Evolutionary conservation across 2,797 vertebrate genomes (phyloP).

Genomic region (Odontamblyopus rebecca): DNA sequence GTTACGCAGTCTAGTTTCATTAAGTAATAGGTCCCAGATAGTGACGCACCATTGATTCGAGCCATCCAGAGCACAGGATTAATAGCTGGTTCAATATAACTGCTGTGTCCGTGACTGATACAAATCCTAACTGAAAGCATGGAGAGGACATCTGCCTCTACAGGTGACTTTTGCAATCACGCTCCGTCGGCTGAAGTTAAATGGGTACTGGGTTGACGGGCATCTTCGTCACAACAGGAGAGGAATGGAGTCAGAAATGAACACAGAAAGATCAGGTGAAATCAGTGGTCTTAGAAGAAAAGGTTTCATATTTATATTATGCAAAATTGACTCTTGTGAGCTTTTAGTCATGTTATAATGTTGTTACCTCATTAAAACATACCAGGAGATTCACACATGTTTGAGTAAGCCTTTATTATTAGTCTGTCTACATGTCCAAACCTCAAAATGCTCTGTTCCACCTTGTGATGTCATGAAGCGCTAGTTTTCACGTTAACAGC

Average conservation of each 20-base stretch:
- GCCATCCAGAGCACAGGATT: constrained; percentile 44
- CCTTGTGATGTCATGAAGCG: too few relatives aligned
- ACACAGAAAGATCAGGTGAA: constrained; percentile 10
- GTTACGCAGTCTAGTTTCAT: constrained; percentile 50
- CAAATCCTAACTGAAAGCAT: constrained; percentile 38
- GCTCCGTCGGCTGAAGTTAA: constrained; percentile 33
- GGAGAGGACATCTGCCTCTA: constrained; percentile 34
- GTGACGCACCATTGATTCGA: constrained; percentile 38
- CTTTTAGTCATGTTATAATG: too few relatives aligned
- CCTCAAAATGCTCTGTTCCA: too few relatives aligned
- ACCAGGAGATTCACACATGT: too few relatives aligned
- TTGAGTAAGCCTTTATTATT: too few relatives aligned
- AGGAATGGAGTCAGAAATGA: constrained; percentile 22
- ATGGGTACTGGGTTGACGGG: constrained; percentile 6
- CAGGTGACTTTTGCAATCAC: constrained; percentile 49
- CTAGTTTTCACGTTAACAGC: too few relatives aligned
- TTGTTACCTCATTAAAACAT: too few relatives aligned
- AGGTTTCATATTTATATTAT: too few relatives aligned
- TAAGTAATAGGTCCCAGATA: constrained; percentile 46
- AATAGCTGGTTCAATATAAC: constrained; percentile 49
- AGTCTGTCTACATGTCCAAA: too few relatives aligned
- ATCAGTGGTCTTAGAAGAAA: not conserved
- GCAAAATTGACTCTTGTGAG: too few relatives aligned
- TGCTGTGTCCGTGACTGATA: constrained; percentile 54
- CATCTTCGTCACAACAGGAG: constrained; percentile 13